These are phyloP conservation scores for Cepaea nemoralis DNA, from an alignment of 1,140 invertebrate species.

Conservation along the genomic window DNA sequence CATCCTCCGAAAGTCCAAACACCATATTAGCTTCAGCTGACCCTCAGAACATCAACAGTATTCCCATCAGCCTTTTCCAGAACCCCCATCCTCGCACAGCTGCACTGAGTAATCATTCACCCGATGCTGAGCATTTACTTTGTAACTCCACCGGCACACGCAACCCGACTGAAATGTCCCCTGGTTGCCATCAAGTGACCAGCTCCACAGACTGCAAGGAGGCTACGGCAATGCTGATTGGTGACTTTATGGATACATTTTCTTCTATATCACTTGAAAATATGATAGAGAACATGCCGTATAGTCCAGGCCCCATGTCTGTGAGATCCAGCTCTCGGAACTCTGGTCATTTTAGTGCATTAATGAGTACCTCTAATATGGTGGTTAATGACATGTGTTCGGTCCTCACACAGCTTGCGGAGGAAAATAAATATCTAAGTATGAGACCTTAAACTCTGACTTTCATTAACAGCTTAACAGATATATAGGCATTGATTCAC, in stretches of 20 bases:
- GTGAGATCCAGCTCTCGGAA: conserved; percentile 58
- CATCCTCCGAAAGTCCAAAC: neutral
- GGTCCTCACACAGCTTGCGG: conserved; percentile 87
- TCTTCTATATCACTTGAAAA: conserved; percentile 67
- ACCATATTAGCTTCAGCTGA: neutral
- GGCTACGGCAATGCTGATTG: conserved; percentile 58
- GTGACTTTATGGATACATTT: conserved; percentile 68
- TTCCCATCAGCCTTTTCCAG: neutral
- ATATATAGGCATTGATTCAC: too few species aligned
- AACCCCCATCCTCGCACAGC: conserved; percentile 18
- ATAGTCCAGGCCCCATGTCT: conserved; percentile 52
- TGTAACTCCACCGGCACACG: conserved; percentile 1
- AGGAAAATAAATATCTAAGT: conserved; percentile 89
- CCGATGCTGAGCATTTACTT: conserved; percentile 5
- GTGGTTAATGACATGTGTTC: conserved; percentile 95
- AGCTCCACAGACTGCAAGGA: conserved; percentile 70
- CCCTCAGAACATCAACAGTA: neutral
- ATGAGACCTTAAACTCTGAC: conserved; percentile 49
- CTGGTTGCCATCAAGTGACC: conserved; percentile 72
- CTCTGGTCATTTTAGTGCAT: conserved; percentile 68
- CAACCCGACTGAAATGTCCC: conserved; percentile 67
- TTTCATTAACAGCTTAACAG: neutral
- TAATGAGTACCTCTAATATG: conserved; percentile 85
- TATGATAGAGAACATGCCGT: conserved; percentile 64
- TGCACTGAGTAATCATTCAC: neutral